Base-by-base conservation (phyloP, 2,113 vertebrate genomes). In the Eudorcas thomsonii region DNA sequence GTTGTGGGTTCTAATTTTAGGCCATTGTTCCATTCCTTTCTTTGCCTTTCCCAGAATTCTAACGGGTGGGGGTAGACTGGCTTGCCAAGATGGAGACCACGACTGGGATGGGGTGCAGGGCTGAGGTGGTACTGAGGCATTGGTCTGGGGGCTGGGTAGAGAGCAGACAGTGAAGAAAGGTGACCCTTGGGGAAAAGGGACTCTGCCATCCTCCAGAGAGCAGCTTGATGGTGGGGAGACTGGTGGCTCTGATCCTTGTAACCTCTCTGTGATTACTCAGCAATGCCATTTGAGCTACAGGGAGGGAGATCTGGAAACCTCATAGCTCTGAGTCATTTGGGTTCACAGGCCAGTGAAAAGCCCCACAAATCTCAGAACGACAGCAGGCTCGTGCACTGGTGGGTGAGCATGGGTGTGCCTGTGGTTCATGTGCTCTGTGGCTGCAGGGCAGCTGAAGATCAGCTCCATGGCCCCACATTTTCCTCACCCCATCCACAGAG, bases 1-100 rank as follows among this genome's bases (percentile, higher is more conserved):
- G 94, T 83, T 97, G 97, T 98, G 97, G 97, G 96, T 88, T 98
- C 98, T 98, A 97, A 98, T 96, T 98, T 98, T 98, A 98, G 97
- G 97, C 60, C 93, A 94, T 96, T 97, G 96, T 98, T 95, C 87
- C 93, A 95, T 88, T 95, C 80, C 67, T 95, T 21, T 82, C 88
- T 26, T 77, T 92, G 87, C 81, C 74, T 93, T 98, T 98, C 98
- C 97, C 98, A 98, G 98, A 98, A 98, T 96, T 96, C 97, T 95
- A 82, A 80, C 1, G 21, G 84, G 88, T n/a, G 84, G 88, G 91
- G 94, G 64, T 90, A 85, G 78, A 48, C 54, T 43, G 60, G 80
- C 64, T 94, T 78, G 92, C 92, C 88, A 88, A 95, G 93, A 83
- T 62, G 94, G 67, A 94, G 82, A 86, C 78, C 45, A 86, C 50